These are phyloP conservation scores for Lobophora halterata DNA, from an alignment of 2,888 invertebrate species.

Conservation along the genomic window DNA sequence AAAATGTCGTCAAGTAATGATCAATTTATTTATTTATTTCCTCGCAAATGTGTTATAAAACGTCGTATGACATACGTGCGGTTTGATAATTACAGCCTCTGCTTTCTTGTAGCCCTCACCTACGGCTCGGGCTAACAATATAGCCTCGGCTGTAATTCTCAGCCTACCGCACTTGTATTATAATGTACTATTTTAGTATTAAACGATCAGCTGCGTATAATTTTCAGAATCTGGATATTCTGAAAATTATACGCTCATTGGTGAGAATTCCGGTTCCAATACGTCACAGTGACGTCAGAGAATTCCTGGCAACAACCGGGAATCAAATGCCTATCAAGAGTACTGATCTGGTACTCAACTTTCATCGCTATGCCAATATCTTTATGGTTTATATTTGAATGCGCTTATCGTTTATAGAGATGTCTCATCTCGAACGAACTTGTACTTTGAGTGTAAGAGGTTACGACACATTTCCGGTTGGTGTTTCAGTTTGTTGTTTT, in stretches of 20 bases:
- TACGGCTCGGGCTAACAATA: too few relatives aligned
- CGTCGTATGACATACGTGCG: too few relatives aligned
- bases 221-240: slow-evolving; percentile 14
- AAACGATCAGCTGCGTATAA: slow-evolving; percentile 18
- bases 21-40: too few relatives aligned
- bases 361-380: slow-evolving; percentile 1
- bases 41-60: too few relatives aligned
- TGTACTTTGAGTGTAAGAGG: slow-evolving; percentile 1
- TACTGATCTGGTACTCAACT: background rate
- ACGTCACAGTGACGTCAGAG: slow-evolving; percentile 28
- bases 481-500: slow-evolving; percentile 6
- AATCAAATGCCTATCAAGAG: slow-evolving; percentile 13
- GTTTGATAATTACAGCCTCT: too few relatives aligned
- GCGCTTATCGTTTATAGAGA: too few relatives aligned
- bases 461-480: slow-evolving; percentile 15
- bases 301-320: slow-evolving; percentile 24
- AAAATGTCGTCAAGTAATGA: too few relatives aligned
- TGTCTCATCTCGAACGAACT: too few relatives aligned
- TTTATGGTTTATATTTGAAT: slow-evolving; percentile 11
- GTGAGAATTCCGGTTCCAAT: slow-evolving; percentile 18
- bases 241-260: too few relatives aligned
- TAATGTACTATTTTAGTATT: slow-evolving; percentile 1
- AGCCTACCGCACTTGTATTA: too few relatives aligned
- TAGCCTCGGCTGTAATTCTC: too few relatives aligned
- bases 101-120: too few relatives aligned